These are phyloP conservation scores for Acyrthosiphon pisum DNA, from an alignment of 1,140 invertebrate genomes.

Conservation along the genomic window DNA sequence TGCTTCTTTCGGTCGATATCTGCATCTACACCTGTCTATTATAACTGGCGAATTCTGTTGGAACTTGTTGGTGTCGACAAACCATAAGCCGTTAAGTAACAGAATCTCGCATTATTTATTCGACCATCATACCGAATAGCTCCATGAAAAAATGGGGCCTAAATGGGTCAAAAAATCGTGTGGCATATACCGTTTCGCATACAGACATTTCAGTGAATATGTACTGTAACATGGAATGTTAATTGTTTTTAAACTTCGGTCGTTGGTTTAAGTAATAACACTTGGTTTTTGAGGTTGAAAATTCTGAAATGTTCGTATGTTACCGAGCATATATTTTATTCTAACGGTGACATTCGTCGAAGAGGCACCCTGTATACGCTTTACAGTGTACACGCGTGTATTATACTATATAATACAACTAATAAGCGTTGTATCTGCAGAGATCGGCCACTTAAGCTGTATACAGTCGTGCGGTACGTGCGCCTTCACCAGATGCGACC, in stretches of 20 bases:
- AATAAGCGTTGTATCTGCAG: neutral
- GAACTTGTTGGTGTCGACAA: neutral
- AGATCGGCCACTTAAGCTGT: neutral
- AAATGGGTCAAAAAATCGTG: neutral
- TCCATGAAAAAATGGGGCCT: neutral
- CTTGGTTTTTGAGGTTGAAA: neutral
- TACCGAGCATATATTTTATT: neutral
- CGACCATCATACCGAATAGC: too few species aligned
- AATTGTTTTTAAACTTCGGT: too few species aligned
- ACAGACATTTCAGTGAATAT: too few species aligned
- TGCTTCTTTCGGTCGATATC: neutral
- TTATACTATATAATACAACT: neutral
- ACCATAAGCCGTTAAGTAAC: neutral
- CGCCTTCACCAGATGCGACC: neutral
- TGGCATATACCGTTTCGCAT: neutral
- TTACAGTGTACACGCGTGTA: neutral
- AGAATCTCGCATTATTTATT: too few species aligned
- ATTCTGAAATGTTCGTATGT: neutral
- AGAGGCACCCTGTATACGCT: neutral
- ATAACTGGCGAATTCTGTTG: neutral
- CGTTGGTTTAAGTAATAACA: neutral
- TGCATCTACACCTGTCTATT: neutral
- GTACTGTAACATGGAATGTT: neutral
- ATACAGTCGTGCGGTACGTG: neutral
- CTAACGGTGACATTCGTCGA: neutral